Percentiles rank a stretch among this genome's conserved stretches.
phyloP scores from a whole-genome alignment of 2,113 vertebrate genomes.

The Lucifuga dentata region DNA sequence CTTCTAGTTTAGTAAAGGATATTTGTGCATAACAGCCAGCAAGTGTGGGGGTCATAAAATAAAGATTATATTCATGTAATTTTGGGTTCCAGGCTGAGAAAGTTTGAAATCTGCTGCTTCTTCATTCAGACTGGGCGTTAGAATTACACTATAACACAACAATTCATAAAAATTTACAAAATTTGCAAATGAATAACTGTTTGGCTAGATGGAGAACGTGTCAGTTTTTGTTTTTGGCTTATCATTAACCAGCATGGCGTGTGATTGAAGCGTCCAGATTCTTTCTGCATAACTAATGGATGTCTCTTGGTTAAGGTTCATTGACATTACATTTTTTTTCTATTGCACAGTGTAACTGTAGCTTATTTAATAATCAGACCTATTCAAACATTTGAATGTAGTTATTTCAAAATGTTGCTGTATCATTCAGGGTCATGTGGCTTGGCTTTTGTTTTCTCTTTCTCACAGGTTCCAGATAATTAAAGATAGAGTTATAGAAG shows the following conservation, averaged over 20 bases:
- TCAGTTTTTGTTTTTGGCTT: conserved; percentile 14
- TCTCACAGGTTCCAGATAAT: background rate
- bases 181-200: conserved; percentile 73
- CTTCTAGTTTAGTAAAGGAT: too few relatives aligned
- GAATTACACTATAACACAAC: conserved; percentile 18
- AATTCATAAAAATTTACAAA: conserved; percentile 30
- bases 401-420: conserved; percentile 20
- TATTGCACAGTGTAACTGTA: conserved; percentile 21
- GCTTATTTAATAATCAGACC: conserved; percentile 23
- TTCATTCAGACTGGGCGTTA: background rate
- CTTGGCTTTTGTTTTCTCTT: background rate
- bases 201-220: conserved; percentile 6
- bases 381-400: background rate
- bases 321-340: too few relatives aligned
- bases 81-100: background rate
- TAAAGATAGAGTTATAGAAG: conserved; percentile 6
- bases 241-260: conserved; percentile 61
- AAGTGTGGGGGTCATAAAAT: background rate
- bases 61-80: background rate
- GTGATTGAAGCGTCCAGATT: background rate
- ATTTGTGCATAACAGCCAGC: background rate
- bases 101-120: background rate
- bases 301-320: background rate
- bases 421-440: background rate
- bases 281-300: conserved; percentile 25